Conservation (phyloP, 2,888 invertebrate genomes). For the Drosophila neotestacea region DNA sequence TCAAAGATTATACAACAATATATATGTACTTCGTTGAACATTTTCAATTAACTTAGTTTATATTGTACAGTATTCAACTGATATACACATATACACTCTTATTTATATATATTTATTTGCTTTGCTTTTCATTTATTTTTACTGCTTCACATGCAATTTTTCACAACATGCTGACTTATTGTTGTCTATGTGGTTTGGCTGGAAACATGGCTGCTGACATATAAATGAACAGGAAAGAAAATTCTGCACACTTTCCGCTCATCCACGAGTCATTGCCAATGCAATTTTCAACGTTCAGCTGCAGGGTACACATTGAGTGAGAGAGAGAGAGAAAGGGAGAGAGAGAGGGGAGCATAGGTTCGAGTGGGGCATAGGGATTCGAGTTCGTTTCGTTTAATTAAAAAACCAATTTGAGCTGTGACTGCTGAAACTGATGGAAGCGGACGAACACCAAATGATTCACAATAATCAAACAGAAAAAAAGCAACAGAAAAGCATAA, state of each 20-base stretch:
- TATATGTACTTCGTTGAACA: not conserved
- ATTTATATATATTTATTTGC: slow-evolving; percentile 8
- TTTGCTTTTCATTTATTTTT: slow-evolving; percentile 21
- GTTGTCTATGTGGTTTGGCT: slow-evolving; percentile 40
- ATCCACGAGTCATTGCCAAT: slow-evolving; percentile 51
- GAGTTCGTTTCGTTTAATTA: slow-evolving; percentile 69
- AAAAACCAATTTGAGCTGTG: slow-evolving; percentile 69
- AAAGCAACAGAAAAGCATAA: not conserved
- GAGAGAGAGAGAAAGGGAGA: not conserved
- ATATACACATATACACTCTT: not conserved
- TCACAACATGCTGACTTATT: slow-evolving; percentile 37
- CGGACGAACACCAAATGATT: slow-evolving; percentile 26
- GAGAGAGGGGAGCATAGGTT: not conserved
- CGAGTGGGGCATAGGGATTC: slow-evolving; percentile 8
- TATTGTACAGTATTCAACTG: slow-evolving; percentile 4
- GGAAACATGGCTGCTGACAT: slow-evolving; percentile 41
- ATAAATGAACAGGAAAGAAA: slow-evolving; percentile 41
- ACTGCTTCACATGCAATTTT: slow-evolving; percentile 26
- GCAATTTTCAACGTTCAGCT: slow-evolving; percentile 54
- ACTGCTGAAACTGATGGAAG: slow-evolving; percentile 54
- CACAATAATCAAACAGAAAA: slow-evolving; percentile 39
- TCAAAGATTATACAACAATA: slow-evolving; percentile 8
- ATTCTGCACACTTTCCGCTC: slow-evolving; percentile 29
- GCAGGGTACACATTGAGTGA: slow-evolving; percentile 12
- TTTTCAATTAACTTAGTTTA: slow-evolving; percentile 18